Conservation (phyloP, 2,797 vertebrate genomes). For the Amazona finschi region DNA sequence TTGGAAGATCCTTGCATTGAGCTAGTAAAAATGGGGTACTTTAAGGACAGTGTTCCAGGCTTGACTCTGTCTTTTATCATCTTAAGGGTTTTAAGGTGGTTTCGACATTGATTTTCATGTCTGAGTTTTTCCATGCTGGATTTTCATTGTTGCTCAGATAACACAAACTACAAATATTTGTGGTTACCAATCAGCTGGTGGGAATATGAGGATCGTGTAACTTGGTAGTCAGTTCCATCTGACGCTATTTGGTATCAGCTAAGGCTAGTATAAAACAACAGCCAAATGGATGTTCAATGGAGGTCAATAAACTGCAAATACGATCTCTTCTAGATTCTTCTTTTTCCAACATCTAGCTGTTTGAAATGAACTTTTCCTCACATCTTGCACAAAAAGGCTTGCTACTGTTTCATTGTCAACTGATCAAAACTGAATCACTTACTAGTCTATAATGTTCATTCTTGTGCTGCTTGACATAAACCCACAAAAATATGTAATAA, state of each 20-base stretch:
- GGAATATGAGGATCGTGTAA: constrained; percentile 60
- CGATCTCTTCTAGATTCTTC: background rate
- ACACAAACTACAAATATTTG: constrained; percentile 71
- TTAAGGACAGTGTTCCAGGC: constrained; percentile 67
- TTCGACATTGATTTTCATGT: constrained; percentile 74
- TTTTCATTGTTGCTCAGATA: constrained; percentile 70
- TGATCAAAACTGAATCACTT: background rate
- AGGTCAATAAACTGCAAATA: constrained; percentile 42
- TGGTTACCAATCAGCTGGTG: constrained; percentile 68
- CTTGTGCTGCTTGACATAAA: background rate
- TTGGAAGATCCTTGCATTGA: background rate
- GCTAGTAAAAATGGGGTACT: constrained; percentile 24
- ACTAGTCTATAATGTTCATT: background rate
- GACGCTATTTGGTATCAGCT: constrained; percentile 40
- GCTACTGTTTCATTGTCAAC: background rate
- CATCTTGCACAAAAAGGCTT: background rate
- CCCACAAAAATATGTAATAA: background rate
- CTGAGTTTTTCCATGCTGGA: constrained; percentile 73
- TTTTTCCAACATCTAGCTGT: background rate
- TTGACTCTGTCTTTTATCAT: constrained; percentile 70
- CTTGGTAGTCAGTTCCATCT: constrained; percentile 29
- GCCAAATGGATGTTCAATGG: constrained; percentile 2
- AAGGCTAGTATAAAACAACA: constrained; percentile 36
- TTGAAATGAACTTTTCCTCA: background rate
- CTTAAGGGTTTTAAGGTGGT: constrained; percentile 70